Evolutionary conservation across 2,888 invertebrate species (phyloP), one percentile per base, ranked within the genome.

Genomic region (Drosophila mulleri): DNA sequence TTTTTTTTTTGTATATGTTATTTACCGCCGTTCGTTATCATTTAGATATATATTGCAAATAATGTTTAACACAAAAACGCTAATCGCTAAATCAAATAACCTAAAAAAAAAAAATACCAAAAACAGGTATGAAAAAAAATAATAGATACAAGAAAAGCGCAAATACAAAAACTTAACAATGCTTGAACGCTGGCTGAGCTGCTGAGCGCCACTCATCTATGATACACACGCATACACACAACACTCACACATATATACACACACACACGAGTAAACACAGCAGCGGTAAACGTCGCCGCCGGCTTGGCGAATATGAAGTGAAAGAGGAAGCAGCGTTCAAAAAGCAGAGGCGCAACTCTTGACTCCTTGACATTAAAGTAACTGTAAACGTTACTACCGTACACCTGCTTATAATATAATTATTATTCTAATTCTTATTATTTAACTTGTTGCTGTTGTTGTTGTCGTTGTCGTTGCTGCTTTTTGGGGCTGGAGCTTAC

Each of bases 181-280:
- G 78, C 70, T 63, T 82, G 74, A 84, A 82, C 53, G 72, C 78
- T 71, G 78, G 82, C 82, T 65, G 72, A 78, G 75, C 78, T 72
- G 85, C 70, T 63, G 39, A 77, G 77, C 70, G 72, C 74, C 77
- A 63, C 53, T 67, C 42, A 67, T 39, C 67, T 37, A 66, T 32
- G 14, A 67, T 39, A 73, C 23, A 66, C 44, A 69, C 23, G 63
- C 37, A 71, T 9, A 66, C 45, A 78, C 32, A 64, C 48, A 71
- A 54, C 29, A 65, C 16, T 73, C 56, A 70, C 60, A 53, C 12
- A 57, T 12, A 53, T 12, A 57, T 8, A 65, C 12, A 73, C 50
- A 70, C 65, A 50, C 18, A 70, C 66, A 53, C 71, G 70, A 61
- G 45, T 64, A 39, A 18, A 50, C 26, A 32, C 16, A 59, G 41